phyloP scores from a whole-genome alignment of 2,888 invertebrate species.

The Podotricha telesiphe region DNA sequence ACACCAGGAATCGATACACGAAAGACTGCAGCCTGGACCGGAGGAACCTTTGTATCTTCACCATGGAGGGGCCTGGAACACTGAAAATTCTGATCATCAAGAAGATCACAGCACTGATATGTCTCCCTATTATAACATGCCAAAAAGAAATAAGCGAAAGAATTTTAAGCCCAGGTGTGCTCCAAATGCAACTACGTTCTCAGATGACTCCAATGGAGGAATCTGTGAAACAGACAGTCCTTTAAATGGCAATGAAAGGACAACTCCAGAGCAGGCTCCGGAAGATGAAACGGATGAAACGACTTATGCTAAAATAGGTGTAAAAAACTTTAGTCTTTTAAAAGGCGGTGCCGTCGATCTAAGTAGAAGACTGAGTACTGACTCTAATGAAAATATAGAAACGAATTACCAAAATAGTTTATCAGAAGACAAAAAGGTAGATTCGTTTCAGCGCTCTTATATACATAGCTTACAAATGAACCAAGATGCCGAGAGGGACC shows the following conservation, averaged over 20 bases:
- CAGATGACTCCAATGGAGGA: slow-evolving; percentile 77
- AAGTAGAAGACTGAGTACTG: slow-evolving; percentile 77
- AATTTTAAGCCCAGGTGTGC: slow-evolving; percentile 90
- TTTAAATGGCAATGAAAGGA: slow-evolving; percentile 73
- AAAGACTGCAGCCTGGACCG: slow-evolving; percentile 75
- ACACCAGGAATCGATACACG: slow-evolving; percentile 82
- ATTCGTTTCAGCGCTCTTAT: slow-evolving; percentile 78
- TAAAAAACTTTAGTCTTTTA: slow-evolving; percentile 78
- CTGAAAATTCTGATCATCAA: slow-evolving; percentile 69
- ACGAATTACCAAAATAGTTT: slow-evolving; percentile 76
- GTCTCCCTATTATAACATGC: slow-evolving; percentile 79
- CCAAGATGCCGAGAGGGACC: slow-evolving; percentile 66
- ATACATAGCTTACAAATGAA: slow-evolving; percentile 78
- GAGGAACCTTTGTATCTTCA: slow-evolving; percentile 77
- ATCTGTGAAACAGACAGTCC: slow-evolving; percentile 65
- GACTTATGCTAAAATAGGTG: slow-evolving; percentile 73
- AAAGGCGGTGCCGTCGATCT: slow-evolving; percentile 80
- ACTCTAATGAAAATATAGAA: slow-evolving; percentile 82
- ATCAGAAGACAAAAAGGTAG: slow-evolving; percentile 73
- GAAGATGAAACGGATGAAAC: slow-evolving; percentile 65
- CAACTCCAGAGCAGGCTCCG: slow-evolving; percentile 59
- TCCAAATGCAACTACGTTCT: slow-evolving; percentile 81
- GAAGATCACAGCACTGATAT: slow-evolving; percentile 71
- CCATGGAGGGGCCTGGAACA: slow-evolving; percentile 82
- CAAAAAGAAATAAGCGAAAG: slow-evolving; percentile 89